phyloP scores from a whole-genome alignment of 2,888 invertebrate genomes.

The Falcaria lacertinaria region DNA sequence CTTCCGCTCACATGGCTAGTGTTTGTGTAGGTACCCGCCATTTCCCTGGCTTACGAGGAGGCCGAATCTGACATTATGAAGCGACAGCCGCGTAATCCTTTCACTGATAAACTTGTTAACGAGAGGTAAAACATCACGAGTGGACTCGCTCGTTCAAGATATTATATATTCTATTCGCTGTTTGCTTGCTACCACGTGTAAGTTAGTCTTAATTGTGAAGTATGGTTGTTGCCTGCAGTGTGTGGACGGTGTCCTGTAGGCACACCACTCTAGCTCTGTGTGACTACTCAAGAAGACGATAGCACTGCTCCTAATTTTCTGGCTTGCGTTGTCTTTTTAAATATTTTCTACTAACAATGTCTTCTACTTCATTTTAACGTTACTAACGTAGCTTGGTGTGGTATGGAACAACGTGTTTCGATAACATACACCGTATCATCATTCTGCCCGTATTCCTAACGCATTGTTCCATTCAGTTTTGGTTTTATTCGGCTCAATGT shows the following conservation, averaged over 20 bases:
- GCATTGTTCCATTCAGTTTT: constrained; percentile 62
- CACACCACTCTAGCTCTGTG: constrained; percentile 45
- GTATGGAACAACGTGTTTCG: constrained; percentile 64
- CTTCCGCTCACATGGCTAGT: constrained; percentile 72
- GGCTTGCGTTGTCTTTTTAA: constrained; percentile 72
- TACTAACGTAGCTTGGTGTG: constrained; percentile 63
- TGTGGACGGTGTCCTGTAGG: constrained; percentile 54
- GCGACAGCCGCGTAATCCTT: constrained; percentile 98
- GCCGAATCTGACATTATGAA: constrained; percentile 99
- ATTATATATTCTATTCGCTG: constrained; percentile 69
- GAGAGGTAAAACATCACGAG: constrained; percentile 89
- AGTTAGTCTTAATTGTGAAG: constrained; percentile 67
- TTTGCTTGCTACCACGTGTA: constrained; percentile 76
- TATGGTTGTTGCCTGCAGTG: constrained; percentile 73
- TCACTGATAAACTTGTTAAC: constrained; percentile 98
- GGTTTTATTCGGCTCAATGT: constrained; percentile 45
- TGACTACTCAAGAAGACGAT: constrained; percentile 71
- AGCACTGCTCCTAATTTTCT: constrained; percentile 69
- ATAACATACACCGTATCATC: constrained; percentile 9
- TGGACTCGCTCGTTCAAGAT: constrained; percentile 63
- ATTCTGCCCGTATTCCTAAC: constrained; percentile 25
- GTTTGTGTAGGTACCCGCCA: constrained; percentile 94
- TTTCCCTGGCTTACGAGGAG: constrained; percentile 98
- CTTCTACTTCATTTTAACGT: constrained; percentile 51
- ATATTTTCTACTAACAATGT: constrained; percentile 56